These are phyloP conservation scores for Syngnathus floridae DNA, from an alignment of 2,113 vertebrate genomes.

Conservation along the genomic window DNA sequence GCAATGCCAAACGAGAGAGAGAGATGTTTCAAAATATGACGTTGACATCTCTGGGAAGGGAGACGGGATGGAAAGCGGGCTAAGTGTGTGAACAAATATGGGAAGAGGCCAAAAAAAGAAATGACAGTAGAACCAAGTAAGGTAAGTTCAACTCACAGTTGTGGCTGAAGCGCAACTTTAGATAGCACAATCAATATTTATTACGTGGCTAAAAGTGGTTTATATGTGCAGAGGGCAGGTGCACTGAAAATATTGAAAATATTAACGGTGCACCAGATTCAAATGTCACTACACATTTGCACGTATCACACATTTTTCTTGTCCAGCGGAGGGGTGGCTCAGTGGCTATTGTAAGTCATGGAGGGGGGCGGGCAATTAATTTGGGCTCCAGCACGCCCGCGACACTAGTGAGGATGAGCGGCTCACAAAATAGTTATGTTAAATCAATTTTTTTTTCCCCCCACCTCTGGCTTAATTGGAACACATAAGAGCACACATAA, in stretches of 20 bases:
- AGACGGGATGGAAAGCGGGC: slow-evolving; percentile 33
- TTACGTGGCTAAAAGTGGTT: not conserved
- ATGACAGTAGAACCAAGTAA: slow-evolving; percentile 1
- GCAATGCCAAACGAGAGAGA: slow-evolving; percentile 66
- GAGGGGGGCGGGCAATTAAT: no score
- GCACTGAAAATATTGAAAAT: no score
- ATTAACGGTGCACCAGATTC: no score
- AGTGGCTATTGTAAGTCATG: no score
- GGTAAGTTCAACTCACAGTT: not conserved
- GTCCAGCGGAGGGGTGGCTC: no score
- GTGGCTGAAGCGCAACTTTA: not conserved
- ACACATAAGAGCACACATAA: not conserved
- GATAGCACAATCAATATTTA: not conserved
- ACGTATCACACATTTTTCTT: no score
- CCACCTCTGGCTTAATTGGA: not conserved
- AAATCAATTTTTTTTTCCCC: no score
- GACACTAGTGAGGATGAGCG: no score
- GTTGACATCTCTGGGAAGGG: slow-evolving; percentile 66
- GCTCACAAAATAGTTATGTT: no score
- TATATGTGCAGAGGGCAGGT: not conserved
- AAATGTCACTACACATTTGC: no score
- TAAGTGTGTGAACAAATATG: slow-evolving; percentile 3
- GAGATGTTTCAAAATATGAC: slow-evolving; percentile 75
- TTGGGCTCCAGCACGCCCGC: no score
- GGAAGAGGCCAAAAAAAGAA: slow-evolving; percentile 11